Base-by-base conservation (phyloP, 1,140 invertebrate species). In the Protaetia brevitarsis region DNA sequence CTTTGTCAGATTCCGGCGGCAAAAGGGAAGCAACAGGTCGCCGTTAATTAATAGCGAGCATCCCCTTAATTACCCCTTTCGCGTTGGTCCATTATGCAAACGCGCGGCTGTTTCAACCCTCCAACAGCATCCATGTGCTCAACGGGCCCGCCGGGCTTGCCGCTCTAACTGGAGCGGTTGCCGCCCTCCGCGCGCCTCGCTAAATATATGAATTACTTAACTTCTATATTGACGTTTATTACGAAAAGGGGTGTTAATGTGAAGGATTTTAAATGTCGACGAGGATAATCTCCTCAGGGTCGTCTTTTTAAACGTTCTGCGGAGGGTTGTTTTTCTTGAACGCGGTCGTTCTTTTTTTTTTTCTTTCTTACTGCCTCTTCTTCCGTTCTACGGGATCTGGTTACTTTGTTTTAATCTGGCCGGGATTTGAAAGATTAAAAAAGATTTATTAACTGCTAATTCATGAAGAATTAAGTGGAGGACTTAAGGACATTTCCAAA, bases 31-130 rank as follows among this genome's bases (percentile, higher is more conserved):
- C 76, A 77, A 77, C 76, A 77, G 73, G 74, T 77, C 67, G 65
- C 64, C 70, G 69, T 77, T 77, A 77, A 77, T 77, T 77, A 76
- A 75, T 76, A 76, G 73, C 73, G 65, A 71, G 65, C 72, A 72
- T 68, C 72, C 73, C 68, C 73, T 72, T 77, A 77, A 77, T 77
- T 77, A 77, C 74, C 76, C 76, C 76, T 77, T 77, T 77, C 67
- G 69, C 69, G 65, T 27, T 75, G 74, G 74, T 75, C 74, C 72
- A 74, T 77, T 77, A 77, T 77, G 76, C 76, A 77, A 77, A 77
- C 69, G 64, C 64, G 51, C 65, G 63, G 61, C n/a, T n/a, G 30
- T 34, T 36, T 51, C 64, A 29, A 72, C 68, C 71, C 65, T 69
- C 69, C 7, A 51, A 10, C 41, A 51, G 58, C 27, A n/a, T 34